Base-by-base conservation (phyloP, 2,113 vertebrate species). In the Trichomycterus rosablanca region DNA sequence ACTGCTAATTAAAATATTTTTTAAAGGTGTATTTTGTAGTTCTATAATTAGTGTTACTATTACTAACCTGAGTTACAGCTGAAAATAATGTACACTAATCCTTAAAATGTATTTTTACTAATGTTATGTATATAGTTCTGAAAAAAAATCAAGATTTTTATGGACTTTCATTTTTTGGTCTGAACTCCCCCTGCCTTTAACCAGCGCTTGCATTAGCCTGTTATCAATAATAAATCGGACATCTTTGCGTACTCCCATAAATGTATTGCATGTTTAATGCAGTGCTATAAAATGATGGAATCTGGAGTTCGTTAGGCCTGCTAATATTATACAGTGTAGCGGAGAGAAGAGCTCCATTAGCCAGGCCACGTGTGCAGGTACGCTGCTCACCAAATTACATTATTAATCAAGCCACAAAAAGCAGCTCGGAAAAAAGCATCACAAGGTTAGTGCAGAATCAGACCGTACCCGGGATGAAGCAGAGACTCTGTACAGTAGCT, bases 361-460 rank as follows among this genome's bases (percentile, higher is more conserved):
- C 37, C 57, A 56, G 66, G 35, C 40, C 44, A 63, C 22, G 14
- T 37, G 45, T 58, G 59, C 46, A 37, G 19, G 5, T 20, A 4
- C 14, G 6, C 37, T 52, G 59, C 45, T 30, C 53, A 52, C 26
- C 39, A 52, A 63, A 52, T 35, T 26, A 52, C 45, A 52, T 69
- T 69, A 63, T 63, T 57, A 63, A 63, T 69, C 59, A 58, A 34
- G 37, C 26, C 40, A 12, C 35, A 62, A 42, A 40, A 42, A 28
- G 30, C 9, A 37, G 14, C 46, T 30, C n/a, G n/a, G n/a, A n/a
- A n/a, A n/a, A n/a, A n/a, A n/a, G n/a, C 34, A 40, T 61, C 15
- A 51, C 60, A 63, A 63, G 60, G 60, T 63, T 18, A 53, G 60
- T 44, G 19, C 18, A 45, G 39, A 20, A 18, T 12, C 14, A 15